Evolutionary conservation across 35 echinoderm and acorn worm species (phyloP), one percentile per base, ranked within the genome.

Genomic region (Stichopus chloronotus): DNA sequence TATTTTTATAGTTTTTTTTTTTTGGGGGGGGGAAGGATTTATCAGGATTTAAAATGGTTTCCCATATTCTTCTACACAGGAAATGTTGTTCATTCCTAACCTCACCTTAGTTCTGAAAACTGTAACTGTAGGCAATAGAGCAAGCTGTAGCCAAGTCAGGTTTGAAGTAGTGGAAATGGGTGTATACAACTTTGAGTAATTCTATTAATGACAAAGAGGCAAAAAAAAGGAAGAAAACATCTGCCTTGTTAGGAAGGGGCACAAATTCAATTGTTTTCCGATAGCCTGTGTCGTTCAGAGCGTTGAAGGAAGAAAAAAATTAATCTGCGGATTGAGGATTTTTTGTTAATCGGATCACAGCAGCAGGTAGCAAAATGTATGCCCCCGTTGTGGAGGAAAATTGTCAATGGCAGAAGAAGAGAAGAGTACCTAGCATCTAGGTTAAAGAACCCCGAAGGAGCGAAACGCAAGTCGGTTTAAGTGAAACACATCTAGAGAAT

Each of bases 401-500:
- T 5, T 21, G 52, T 14, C 57, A 85, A 85, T 20, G 58, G 82
- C 58, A 22, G 23, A 17, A 85, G 19, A 58, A 85, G 55, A 85
- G 57, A 58, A 7, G 22, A 59, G 17, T 58, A 19, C 4, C n/a
- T 56, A 58, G 52, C 16, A 58, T 85, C 82, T 85, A 85, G 82
- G 82, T 85, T 85, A 85, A 85, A 58, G 55, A 85, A 85, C 17
- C 82, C 82, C 58, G 82, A 10, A 56, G 57, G 82, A 58, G 20
- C 20, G 82, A 85, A 85, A 85, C 58, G 82, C n/a, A 56, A 85
- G 82, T 85, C 19, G 55, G 55, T 58, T 59, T 85, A 85, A 85
- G 82, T 85, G 82, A 85, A 85, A 85, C 16, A 85, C 82, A 85
- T 85, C 82, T 23, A 20, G 17, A 23, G 82, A 85, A 85, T 85